Percentiles rank a stretch among this genome's conserved stretches.
These are phyloP conservation scores for Tadarida brasiliensis DNA, from an alignment of 2,797 vertebrate genomes.

Conservation along the genomic window DNA sequence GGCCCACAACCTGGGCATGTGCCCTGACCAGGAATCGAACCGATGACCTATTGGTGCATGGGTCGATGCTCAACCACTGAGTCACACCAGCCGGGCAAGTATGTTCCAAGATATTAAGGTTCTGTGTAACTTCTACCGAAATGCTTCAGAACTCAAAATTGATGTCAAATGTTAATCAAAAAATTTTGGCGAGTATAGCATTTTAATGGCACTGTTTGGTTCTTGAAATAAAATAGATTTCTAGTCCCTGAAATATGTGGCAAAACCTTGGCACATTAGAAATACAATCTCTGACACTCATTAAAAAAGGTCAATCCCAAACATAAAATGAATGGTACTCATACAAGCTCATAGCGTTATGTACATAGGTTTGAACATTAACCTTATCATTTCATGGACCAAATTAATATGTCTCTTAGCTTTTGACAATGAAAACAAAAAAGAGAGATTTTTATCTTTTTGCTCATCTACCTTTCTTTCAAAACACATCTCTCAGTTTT, in stretches of 20 bases:
- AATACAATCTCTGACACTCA: conserved; percentile 33
- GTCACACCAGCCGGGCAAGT: not conserved
- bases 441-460: not conserved
- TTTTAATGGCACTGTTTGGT: conserved; percentile 72
- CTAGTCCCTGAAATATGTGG: conserved; percentile 32
- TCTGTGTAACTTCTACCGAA: conserved; percentile 64
- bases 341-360: not conserved
- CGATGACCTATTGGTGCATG: too few relatives aligned
- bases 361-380: conserved; percentile 29
- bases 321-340: conserved; percentile 10
- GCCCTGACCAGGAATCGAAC: too few relatives aligned
- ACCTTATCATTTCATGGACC: conserved; percentile 33
- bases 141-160: conserved; percentile 65
- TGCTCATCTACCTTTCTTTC: not conserved
- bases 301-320: conserved; percentile 62
- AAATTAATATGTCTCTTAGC: conserved; percentile 62
- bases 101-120: conserved; percentile 76
- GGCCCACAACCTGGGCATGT: too few relatives aligned
- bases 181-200: conserved; percentile 67
- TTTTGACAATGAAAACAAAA: conserved; percentile 43
- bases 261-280: conserved; percentile 49
- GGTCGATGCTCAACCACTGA: too few relatives aligned
- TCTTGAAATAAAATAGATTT: conserved; percentile 67
- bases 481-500: not conserved
- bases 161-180: conserved; percentile 78